Base-by-base conservation (phyloP, 2,888 invertebrate genomes). In the Xanthostigma xanthostigma region DNA sequence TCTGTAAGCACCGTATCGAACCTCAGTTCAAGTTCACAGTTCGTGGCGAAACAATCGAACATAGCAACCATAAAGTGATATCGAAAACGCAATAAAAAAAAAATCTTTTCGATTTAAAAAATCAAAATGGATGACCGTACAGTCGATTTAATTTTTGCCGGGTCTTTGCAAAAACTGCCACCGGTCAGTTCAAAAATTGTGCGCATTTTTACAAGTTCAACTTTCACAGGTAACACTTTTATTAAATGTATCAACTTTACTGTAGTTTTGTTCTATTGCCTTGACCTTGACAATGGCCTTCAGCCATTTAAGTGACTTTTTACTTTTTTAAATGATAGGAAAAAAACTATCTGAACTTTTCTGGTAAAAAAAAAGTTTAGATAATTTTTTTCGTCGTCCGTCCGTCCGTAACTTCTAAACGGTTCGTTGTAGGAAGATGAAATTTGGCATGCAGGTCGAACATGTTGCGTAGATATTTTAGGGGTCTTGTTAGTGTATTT, bases 161-260 rank as follows among this genome's bases (percentile, higher is more conserved):
- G 94, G 17, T 86, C 87, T 0, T 69, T 94, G 56, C 86, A 89
- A 64, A 80, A 83, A 45, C 70, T 97, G 56, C 96, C 96, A 0
- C 88, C 94, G 1, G 92, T 97, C 54, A 92, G 93, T 69, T 96
- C 96, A 40, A 96, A 95, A 75, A 94, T 97, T 61, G 97, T 97
- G 33, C 77, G 97, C 57, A 97, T 97, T 59, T 97, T 97, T 65
- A 96, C 95, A 52, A 95, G 94, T 62, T 97, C 96, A 1, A 97
- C 97, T 0, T 97, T 97, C 62, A 97, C 97, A 60, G 96, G 95
- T 13, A 45, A 12, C 36, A 2, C 9, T 42, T 42, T 27, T 34
- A 14, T 14, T 33, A 34, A 13, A 33, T 36, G 14, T 44, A 8
- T 13, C 41, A 33, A 51, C 44, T 42, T 11, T 36, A 39, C 27